A percentile compares a stretch with the other conserved stretches of the same genome.
Evolutionary conservation across 2,113 vertebrate species (phyloP).

Genomic region (Dipodomys ordii): DNA sequence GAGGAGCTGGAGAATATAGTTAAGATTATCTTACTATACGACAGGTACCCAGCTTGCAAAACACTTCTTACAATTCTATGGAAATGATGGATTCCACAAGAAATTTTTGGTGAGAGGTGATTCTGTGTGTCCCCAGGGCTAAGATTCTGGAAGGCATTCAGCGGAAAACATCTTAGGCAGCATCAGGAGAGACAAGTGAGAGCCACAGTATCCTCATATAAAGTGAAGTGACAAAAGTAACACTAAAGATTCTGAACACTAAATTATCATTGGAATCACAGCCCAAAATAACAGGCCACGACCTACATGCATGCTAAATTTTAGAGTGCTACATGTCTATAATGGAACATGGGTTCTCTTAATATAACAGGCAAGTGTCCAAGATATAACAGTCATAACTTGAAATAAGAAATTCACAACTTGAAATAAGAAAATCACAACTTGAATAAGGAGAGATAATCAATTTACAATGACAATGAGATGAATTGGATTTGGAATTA

Average conservation of each 20-base stretch:
- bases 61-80: too few species aligned
- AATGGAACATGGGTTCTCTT: neutral
- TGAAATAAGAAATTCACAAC: slow-evolving; percentile 16
- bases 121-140: neutral
- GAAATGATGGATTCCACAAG: neutral
- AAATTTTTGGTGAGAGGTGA: neutral
- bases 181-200: neutral
- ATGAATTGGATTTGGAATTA: slow-evolving; percentile 18
- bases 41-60: neutral
- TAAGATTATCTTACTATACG: too few species aligned
- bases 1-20: neutral
- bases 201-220: neutral
- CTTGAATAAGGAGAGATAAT: slow-evolving; percentile 38
- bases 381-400: neutral
- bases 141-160: neutral
- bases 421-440: slow-evolving; percentile 51
- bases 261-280: neutral
- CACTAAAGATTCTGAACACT: neutral
- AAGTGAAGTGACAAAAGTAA: neutral
- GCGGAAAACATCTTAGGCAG: neutral
- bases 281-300: neutral
- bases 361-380: neutral
- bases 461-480: neutral
- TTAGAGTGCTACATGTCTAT: neutral
- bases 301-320: neutral